A percentile compares a stretch with the other conserved stretches of the same genome.
Evolutionary conservation across 2,797 vertebrate genomes (phyloP).

Genomic region (Australoheros facetus): DNA sequence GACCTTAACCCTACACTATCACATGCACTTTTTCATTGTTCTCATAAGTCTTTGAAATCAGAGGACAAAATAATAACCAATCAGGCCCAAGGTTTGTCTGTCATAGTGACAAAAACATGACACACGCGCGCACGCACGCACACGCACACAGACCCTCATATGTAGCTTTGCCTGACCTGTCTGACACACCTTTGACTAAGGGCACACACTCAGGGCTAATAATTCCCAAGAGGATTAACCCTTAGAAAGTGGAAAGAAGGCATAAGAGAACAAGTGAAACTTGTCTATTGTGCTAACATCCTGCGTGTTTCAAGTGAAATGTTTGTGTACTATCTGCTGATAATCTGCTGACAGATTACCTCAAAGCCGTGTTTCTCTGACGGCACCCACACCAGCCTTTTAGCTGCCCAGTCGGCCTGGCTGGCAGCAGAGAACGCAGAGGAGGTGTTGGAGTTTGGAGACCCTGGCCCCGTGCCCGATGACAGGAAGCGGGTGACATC

Average conservation of each 20-base stretch:
- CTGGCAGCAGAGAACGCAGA: slow-evolving; percentile 77
- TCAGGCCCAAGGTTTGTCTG: too few relatives aligned
- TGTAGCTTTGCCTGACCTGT: slow-evolving; percentile 38
- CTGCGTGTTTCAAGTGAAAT: background rate
- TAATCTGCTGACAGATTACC: slow-evolving; percentile 66
- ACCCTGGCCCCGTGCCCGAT: slow-evolving; percentile 73
- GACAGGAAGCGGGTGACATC: slow-evolving; percentile 85
- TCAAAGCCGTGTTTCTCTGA: slow-evolving; percentile 94
- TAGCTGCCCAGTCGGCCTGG: slow-evolving; percentile 93
- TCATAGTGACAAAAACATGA: slow-evolving; percentile 3
- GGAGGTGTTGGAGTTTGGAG: slow-evolving; percentile 65
- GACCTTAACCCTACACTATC: too few relatives aligned
- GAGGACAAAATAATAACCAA: too few relatives aligned
- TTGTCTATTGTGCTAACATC: background rate
- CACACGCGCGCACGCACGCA: background rate
- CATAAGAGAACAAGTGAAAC: slow-evolving; percentile 14
- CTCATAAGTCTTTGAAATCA: too few relatives aligned
- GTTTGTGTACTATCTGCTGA: background rate
- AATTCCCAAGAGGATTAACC: slow-evolving; percentile 52
- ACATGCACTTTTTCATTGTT: too few relatives aligned
- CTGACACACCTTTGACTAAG: slow-evolving; percentile 56
- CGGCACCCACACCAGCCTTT: slow-evolving; percentile 92
- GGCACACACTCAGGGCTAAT: slow-evolving; percentile 50
- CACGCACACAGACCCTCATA: slow-evolving; percentile 17
- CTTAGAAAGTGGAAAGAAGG: slow-evolving; percentile 6